Evolutionary conservation across 2,888 invertebrate genomes (phyloP).

Genomic region (Allolobophora icterica): DNA sequence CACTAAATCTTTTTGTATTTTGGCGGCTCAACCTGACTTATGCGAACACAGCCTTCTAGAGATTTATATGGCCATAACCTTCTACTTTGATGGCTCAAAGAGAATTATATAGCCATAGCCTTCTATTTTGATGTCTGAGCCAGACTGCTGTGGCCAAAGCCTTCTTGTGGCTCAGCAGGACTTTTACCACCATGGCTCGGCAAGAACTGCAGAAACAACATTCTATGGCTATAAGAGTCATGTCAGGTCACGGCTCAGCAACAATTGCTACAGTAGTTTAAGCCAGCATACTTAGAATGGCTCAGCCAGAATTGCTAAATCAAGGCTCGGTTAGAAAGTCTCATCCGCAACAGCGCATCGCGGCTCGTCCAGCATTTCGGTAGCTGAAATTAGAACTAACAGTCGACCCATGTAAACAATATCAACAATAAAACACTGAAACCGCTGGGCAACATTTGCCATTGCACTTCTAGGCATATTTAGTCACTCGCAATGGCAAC

Average conservation of each 20-base stretch:
- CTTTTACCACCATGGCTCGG: not conserved
- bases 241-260: not conserved
- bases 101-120: not conserved
- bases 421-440: conserved; percentile 14
- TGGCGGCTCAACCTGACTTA: too few relatives aligned
- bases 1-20: too few relatives aligned
- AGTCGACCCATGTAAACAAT: not conserved
- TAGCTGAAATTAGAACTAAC: conserved; percentile 7
- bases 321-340: not conserved
- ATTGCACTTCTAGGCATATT: not conserved
- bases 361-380: not conserved
- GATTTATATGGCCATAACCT: too few relatives aligned
- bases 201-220: not conserved
- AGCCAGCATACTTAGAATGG: not conserved
- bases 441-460: not conserved
- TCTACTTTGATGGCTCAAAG: not conserved
- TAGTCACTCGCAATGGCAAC: not conserved
- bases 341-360: not conserved
- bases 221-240: not conserved
- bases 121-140: not conserved
- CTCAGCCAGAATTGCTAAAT: not conserved
- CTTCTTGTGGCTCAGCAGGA: not conserved
- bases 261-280: not conserved
- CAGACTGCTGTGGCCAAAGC: not conserved
- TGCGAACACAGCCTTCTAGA: too few relatives aligned